A percentile compares a stretch with the other conserved stretches of the same genome.
These are phyloP conservation scores for Dolichoris vasculosae DNA, from an alignment of 1,140 invertebrate species.

Conservation along the genomic window DNA sequence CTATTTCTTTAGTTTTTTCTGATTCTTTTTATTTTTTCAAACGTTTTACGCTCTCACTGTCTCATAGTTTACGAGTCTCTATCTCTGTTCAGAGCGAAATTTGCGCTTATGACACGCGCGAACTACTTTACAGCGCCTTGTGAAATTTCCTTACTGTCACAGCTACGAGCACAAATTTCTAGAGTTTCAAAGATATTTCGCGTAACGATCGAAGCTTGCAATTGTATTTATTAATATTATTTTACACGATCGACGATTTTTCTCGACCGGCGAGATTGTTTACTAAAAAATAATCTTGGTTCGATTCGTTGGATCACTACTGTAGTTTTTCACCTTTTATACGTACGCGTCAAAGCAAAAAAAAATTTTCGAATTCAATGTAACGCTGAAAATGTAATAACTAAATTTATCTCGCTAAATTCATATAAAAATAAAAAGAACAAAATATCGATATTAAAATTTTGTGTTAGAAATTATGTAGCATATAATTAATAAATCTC, in stretches of 20 bases:
- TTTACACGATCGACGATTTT: background rate
- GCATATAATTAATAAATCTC: no score
- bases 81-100: slow-evolving; percentile 26
- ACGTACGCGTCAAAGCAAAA: no score
- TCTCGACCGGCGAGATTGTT: no score
- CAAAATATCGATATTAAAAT: no score
- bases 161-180: background rate
- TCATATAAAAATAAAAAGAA: no score
- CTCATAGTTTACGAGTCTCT: background rate
- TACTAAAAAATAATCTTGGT: background rate
- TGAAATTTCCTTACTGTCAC: slow-evolving; percentile 10
- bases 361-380: no score
- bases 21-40: background rate
- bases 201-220: background rate
- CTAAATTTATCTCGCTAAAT: no score
- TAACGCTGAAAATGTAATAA: no score
- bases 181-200: background rate
- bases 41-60: background rate
- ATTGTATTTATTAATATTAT: slow-evolving; percentile 3
- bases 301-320: no score
- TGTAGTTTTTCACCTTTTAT: no score
- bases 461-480: no score
- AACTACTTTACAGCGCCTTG: slow-evolving; percentile 46
- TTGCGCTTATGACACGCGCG: slow-evolving; percentile 5
- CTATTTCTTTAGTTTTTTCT: background rate